These are phyloP conservation scores for Rhinoderma darwinii DNA, from an alignment of 2,113 vertebrate species.

Conservation along the genomic window DNA sequence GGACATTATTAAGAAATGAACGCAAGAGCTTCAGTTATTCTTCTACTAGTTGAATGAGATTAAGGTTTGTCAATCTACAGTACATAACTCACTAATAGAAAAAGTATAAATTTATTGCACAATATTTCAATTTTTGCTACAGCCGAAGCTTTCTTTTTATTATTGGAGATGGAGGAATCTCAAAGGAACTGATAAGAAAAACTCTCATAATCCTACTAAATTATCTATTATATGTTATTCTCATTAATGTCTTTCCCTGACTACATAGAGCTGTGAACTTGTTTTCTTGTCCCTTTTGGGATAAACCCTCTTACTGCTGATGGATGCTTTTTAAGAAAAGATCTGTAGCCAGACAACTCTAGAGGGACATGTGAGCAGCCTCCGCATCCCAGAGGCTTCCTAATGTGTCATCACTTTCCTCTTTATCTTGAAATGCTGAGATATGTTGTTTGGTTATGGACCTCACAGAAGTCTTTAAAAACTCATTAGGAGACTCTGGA, in stretches of 20 bases:
- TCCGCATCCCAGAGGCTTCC: slow-evolving; percentile 42
- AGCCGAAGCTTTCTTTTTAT: background rate
- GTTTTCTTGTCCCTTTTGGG: slow-evolving; percentile 43
- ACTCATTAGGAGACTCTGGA: slow-evolving; percentile 52
- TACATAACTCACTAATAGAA: background rate
- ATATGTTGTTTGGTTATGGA: slow-evolving; percentile 58
- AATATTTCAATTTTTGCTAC: background rate
- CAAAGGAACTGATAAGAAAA: background rate
- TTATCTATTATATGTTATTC: slow-evolving; percentile 45
- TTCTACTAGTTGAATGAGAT: background rate
- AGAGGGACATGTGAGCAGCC: slow-evolving; percentile 25
- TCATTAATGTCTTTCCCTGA: slow-evolving; percentile 48
- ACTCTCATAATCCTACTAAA: slow-evolving; percentile 15
- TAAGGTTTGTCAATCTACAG: background rate
- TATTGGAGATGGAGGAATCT: background rate
- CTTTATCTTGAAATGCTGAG: slow-evolving; percentile 58
- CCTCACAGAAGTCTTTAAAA: slow-evolving; percentile 59
- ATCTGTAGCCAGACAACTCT: slow-evolving; percentile 49
- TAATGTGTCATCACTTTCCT: slow-evolving; percentile 57
- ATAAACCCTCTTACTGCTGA: slow-evolving; percentile 52
- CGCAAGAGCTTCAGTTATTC: background rate
- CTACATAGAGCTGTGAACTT: slow-evolving; percentile 49
- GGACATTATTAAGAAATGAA: background rate
- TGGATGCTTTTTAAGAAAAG: slow-evolving; percentile 56
- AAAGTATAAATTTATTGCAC: background rate